Evolutionary conservation across 2,888 invertebrate genomes (phyloP), one percentile per base, ranked within the genome.

Genomic region (Euplagia quadripunctaria): DNA sequence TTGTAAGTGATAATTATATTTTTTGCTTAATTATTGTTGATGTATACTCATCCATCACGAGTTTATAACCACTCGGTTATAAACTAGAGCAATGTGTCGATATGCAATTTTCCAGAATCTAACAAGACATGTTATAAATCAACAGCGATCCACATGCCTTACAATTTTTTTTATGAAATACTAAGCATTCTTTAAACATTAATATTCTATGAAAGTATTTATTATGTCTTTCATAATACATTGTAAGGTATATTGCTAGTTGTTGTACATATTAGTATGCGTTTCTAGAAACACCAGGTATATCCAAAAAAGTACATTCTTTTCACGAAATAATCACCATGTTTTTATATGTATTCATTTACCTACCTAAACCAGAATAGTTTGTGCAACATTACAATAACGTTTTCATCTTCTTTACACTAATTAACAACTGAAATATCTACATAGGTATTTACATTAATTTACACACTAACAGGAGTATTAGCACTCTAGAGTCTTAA

Each of bases 401-500:
- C 83, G 86, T 87, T 86, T 90, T 89, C 85, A 85, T 86, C 74
- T 80, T 89, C 83, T 84, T 90, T 89, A 89, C 84, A 90, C 87
- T 91, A 91, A 91, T 92, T 90, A 91, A 91, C 91, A 91, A 90
- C 84, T 89, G 89, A 87, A 88, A 88, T 90, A 89, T 90, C 88
- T 90, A 93, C 89, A 90, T 93, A 85, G 83, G 81, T 83, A 94
- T 94, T 92, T 94, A 94, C 94, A 94, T 89, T 86, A 89, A 93
- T 92, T 92, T 93, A 94, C 92, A 92, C 93, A 83, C 88, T 88
- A 90, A 90, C 89, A 87, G 87, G 88, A 91, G 90, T 91, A 89
- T 90, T 90, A 92, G 87, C 89, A 89, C 91, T 92, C 88, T 89
- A 89, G 86, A 87, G 89, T 89, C 83, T 83, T 85, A 87, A 93